phyloP scores from a whole-genome alignment of 2,797 vertebrate species.

The Selene dorsalis region DNA sequence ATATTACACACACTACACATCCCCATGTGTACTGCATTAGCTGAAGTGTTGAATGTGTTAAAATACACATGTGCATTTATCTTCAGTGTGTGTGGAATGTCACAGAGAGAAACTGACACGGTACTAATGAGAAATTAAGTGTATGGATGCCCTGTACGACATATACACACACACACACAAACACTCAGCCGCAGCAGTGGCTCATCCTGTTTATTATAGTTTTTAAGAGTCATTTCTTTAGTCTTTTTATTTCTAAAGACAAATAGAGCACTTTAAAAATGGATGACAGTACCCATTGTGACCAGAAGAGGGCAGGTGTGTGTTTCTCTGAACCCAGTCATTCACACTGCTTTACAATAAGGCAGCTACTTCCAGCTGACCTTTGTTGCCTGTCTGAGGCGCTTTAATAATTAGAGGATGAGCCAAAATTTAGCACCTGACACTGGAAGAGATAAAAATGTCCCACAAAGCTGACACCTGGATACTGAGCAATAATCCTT shows the following conservation, averaged over 20 bases:
- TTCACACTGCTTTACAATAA: not conserved
- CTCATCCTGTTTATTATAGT: not conserved
- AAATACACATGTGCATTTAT: slow-evolving; percentile 52
- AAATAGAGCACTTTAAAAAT: not conserved
- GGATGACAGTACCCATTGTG: not conserved
- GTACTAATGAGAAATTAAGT: slow-evolving; percentile 30
- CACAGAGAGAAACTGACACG: slow-evolving; percentile 47
- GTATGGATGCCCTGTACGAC: not conserved
- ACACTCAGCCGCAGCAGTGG: not conserved
- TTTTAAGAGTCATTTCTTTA: not conserved
- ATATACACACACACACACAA: slow-evolving; percentile 1
- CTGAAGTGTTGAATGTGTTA: not conserved
- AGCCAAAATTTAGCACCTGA: not conserved
- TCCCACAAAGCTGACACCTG: not conserved
- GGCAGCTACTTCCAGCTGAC: too few species aligned
- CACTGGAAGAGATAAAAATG: slow-evolving; percentile 1
- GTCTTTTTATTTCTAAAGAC: too few species aligned
- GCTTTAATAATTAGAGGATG: not conserved
- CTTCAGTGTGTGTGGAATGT: slow-evolving; percentile 70
- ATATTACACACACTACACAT: not conserved
- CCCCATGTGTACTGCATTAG: not conserved
- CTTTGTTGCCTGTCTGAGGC: not conserved
- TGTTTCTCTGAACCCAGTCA: not conserved
- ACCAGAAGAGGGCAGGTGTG: slow-evolving; percentile 53
- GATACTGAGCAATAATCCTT: not conserved